phyloP scores from a whole-genome alignment of 2,888 invertebrate genomes.

The Nomada hirtipes region DNA sequence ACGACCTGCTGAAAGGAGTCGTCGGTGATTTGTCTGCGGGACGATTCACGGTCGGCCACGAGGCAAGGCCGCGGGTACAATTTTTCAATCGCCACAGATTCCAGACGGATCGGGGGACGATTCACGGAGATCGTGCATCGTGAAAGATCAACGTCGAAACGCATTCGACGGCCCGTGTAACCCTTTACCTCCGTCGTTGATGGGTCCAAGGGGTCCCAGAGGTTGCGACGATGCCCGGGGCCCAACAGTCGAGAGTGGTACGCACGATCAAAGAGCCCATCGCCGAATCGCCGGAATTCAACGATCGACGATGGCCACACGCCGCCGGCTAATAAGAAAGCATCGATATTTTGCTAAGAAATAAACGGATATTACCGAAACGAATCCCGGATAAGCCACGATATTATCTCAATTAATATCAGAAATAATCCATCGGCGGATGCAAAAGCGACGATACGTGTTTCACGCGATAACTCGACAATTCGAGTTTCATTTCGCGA shows the following conservation, averaged over 20 bases:
- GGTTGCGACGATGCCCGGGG: slow-evolving; percentile 69
- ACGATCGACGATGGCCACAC: slow-evolving; percentile 64
- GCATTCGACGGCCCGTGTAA: slow-evolving; percentile 45
- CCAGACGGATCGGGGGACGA: slow-evolving; percentile 34
- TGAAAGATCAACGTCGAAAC: slow-evolving; percentile 11
- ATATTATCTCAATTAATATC: slow-evolving; percentile 51
- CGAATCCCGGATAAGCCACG: slow-evolving; percentile 19
- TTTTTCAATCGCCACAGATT: slow-evolving; percentile 55
- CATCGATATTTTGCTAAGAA: slow-evolving; percentile 65
- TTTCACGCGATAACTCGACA: too few species aligned
- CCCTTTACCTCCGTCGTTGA: slow-evolving; percentile 47
- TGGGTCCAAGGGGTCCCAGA: slow-evolving; percentile 64
- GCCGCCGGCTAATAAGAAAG: slow-evolving; percentile 59
- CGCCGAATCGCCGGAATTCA: slow-evolving; percentile 71
- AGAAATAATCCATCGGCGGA: slow-evolving; percentile 8
- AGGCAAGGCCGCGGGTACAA: slow-evolving; percentile 57
- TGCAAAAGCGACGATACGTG: too few species aligned
- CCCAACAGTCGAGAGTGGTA: slow-evolving; percentile 53
- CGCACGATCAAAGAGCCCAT: slow-evolving; percentile 73
- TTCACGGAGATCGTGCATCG: neutral
- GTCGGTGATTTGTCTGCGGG: slow-evolving; percentile 67
- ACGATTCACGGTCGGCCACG: slow-evolving; percentile 52
- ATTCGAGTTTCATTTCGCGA: too few species aligned
- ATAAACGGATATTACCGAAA: slow-evolving; percentile 52
- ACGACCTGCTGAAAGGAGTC: slow-evolving; percentile 66